These are phyloP conservation scores for Myrmophylax atrothorax DNA, from an alignment of 2,113 vertebrate genomes.

Conservation along the genomic window DNA sequence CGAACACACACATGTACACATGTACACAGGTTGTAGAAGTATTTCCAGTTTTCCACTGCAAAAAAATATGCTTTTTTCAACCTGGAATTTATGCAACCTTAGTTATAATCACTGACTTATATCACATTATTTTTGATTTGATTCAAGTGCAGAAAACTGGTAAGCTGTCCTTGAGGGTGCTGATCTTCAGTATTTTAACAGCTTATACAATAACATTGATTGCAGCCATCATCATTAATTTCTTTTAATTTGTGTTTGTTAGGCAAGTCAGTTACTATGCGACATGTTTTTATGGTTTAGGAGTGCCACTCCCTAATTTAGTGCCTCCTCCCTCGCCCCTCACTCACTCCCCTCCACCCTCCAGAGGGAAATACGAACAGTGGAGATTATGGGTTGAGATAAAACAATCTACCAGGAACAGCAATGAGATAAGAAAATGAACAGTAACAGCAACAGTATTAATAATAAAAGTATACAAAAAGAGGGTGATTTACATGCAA, in stretches of 20 bases:
- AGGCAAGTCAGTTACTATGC: background rate
- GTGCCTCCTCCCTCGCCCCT: background rate
- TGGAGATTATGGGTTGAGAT: background rate
- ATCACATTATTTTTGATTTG: background rate
- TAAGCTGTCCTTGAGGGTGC: background rate
- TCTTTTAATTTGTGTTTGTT: background rate
- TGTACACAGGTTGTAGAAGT: background rate
- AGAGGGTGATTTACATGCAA: background rate
- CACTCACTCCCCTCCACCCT: background rate
- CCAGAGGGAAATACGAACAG: background rate
- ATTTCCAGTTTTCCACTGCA: background rate
- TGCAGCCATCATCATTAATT: background rate
- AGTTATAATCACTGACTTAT: background rate
- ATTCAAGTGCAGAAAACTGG: background rate
- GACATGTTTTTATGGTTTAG: background rate
- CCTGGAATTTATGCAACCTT: background rate
- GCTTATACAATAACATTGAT: background rate
- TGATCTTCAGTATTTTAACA: background rate
- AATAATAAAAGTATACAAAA: background rate
- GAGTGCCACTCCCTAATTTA: background rate
- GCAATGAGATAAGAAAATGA: background rate
- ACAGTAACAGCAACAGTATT: background rate
- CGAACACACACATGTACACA: accelerated
- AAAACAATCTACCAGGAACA: background rate
- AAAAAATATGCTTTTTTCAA: background rate